These are phyloP conservation scores for Drosophila saltans DNA, from an alignment of 1,140 invertebrate genomes.

Conservation along the genomic window DNA sequence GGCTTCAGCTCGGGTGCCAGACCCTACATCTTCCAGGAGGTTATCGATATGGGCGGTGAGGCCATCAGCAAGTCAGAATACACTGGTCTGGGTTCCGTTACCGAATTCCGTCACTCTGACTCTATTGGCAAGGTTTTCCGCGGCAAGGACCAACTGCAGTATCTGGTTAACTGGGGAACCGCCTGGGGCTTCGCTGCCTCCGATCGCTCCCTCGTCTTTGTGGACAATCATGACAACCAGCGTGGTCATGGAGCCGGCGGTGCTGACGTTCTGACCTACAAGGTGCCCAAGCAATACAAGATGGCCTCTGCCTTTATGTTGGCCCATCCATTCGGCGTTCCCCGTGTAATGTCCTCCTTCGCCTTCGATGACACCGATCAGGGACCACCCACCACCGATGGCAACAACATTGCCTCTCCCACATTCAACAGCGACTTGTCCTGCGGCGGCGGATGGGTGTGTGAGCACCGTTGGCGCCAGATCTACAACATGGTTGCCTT, in stretches of 20 bases:
- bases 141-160: slow-evolving; percentile 84
- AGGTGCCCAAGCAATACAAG: slow-evolving; percentile 87
- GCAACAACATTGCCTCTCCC: slow-evolving; percentile 83
- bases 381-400: slow-evolving; percentile 83
- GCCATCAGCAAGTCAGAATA: slow-evolving; percentile 85
- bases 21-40: slow-evolving; percentile 92
- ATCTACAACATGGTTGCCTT: slow-evolving; percentile 94
- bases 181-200: slow-evolving; percentile 84
- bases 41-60: slow-evolving; percentile 88
- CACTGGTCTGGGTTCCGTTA: slow-evolving; percentile 87
- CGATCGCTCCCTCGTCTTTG: slow-evolving; percentile 84
- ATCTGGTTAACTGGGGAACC: slow-evolving; percentile 85
- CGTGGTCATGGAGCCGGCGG: slow-evolving; percentile 84
- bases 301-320: slow-evolving; percentile 92
- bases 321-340: slow-evolving; percentile 89
- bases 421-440: slow-evolving; percentile 84
- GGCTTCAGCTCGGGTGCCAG: slow-evolving; percentile 85
- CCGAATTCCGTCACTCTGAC: slow-evolving; percentile 89
- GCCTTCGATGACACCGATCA: slow-evolving; percentile 84
- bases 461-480: slow-evolving; percentile 95
- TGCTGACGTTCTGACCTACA: slow-evolving; percentile 86
- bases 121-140: slow-evolving; percentile 86
- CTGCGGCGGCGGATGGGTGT: slow-evolving; percentile 90
- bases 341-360: slow-evolving; percentile 91
- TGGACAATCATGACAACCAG: slow-evolving; percentile 90